These are phyloP conservation scores for Piaya cayana DNA, from an alignment of 2,113 vertebrate genomes.

Conservation along the genomic window DNA sequence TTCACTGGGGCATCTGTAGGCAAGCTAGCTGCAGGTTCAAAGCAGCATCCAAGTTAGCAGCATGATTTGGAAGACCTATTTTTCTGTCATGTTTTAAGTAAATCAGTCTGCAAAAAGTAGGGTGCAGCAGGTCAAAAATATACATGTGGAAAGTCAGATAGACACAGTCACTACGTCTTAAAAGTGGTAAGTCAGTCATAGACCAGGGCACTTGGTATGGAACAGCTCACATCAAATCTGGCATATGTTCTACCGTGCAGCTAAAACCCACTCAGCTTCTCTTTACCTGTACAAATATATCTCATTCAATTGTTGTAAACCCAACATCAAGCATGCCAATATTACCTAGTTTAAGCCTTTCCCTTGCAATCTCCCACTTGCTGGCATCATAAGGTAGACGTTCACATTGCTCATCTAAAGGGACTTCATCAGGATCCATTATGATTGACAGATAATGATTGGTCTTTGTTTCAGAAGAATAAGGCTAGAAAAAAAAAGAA, in stretches of 20 bases:
- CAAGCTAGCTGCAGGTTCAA: background rate
- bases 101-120: background rate
- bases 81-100: background rate
- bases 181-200: background rate
- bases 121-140: background rate
- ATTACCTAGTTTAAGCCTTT: constrained; percentile 91
- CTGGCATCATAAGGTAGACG: constrained; percentile 88
- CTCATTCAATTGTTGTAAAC: background rate
- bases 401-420: constrained; percentile 86
- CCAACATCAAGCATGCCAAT: background rate
- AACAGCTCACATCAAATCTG: background rate
- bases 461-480: constrained; percentile 76
- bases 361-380: constrained; percentile 94
- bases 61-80: background rate
- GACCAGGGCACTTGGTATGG: background rate
- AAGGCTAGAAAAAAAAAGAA: constrained; percentile 78
- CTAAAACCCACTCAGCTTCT: background rate
- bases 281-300: background rate
- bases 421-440: constrained; percentile 86
- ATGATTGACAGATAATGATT: constrained; percentile 90
- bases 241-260: fast-evolving
- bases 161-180: background rate
- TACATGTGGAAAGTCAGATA: background rate
- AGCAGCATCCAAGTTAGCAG: fast-evolving
- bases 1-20: background rate